These are phyloP conservation scores for Bufo gargarizans DNA, from an alignment of 2,113 vertebrate species.

Conservation along the genomic window DNA sequence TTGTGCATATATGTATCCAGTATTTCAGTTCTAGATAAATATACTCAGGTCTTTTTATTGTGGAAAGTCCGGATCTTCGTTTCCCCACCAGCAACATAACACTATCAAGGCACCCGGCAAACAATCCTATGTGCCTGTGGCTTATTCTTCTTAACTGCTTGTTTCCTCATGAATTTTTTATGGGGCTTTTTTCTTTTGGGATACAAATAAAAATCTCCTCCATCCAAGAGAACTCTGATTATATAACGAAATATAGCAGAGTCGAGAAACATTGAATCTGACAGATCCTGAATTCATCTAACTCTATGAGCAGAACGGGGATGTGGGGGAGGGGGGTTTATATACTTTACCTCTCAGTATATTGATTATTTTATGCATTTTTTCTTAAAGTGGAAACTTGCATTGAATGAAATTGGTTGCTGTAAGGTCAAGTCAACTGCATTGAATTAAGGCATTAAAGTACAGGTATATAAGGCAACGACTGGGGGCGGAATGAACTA, in stretches of 20 bases:
- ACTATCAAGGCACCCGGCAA: conserved; percentile 12
- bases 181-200: conserved; percentile 33
- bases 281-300: conserved; percentile 25
- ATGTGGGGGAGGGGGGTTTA: conserved; percentile 1
- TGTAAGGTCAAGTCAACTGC: neutral
- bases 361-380: neutral
- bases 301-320: conserved; percentile 8
- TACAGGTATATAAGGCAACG: neutral
- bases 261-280: conserved; percentile 14
- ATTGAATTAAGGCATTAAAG: neutral
- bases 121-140: conserved; percentile 21
- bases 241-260: conserved; percentile 36
- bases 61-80: conserved; percentile 6
- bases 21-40: neutral
- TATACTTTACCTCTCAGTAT: neutral
- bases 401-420: neutral
- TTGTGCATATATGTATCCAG: neutral
- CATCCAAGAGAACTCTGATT: conserved; percentile 40
- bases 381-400: neutral
- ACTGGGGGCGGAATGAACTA: neutral
- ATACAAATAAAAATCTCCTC: conserved; percentile 41
- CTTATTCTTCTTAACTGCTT: conserved; percentile 29
- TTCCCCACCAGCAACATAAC: neutral
- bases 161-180: conserved; percentile 49
- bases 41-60: neutral